Evolutionary conservation across 2,113 vertebrate genomes (phyloP), one percentile per base, ranked within the genome.

Genomic region (Pelecanus crispus): DNA sequence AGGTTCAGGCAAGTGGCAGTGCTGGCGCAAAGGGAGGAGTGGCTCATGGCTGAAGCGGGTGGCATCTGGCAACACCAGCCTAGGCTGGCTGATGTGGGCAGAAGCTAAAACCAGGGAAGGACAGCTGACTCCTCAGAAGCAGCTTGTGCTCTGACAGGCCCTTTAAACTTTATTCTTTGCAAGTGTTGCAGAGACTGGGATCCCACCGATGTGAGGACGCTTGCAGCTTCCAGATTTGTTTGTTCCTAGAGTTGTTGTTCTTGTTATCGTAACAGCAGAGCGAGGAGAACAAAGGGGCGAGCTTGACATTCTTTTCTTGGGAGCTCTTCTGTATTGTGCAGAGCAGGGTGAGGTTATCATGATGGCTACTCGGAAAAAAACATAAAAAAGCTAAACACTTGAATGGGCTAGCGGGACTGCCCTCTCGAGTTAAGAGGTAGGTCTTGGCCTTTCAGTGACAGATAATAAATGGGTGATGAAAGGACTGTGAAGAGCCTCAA

Each of bases 201-300:
- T 94, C 61, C 52, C 14, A 14, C 32, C 2, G 7, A 4, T 80
- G 7, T 61, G 49, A 52, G 79, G 68, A 36, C 4, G 2, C 24
- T 72, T 62, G 38, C 38, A 71, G 45, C 55, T 80, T 84, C 22
- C 32, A 29, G 26, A 19, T 88, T 81, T 7, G 13, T 67, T 91
- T 67, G 12, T n/a, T 90, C 31, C 31, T 79, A 4, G 62, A 45
- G 20, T 42, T n/a, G 40, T 59, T 59, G 29, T 12, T 20, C 31
- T 72, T 19, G 5, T 65, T 80, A 3, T 32, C 3, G 1, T 78
- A 42, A 40, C 0, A 0, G 38, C 50, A 50, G 61, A 44, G 25
- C 4, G 3, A 80, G 61, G 13, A 78, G 38, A 47, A 26, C 1
- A 2, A 50, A 62, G 13, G 25, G 9, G 5, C 38, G 67, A 5